Evolutionary conservation across 2,888 invertebrate genomes (phyloP).

Genomic region (Halocaridina rubra): DNA sequence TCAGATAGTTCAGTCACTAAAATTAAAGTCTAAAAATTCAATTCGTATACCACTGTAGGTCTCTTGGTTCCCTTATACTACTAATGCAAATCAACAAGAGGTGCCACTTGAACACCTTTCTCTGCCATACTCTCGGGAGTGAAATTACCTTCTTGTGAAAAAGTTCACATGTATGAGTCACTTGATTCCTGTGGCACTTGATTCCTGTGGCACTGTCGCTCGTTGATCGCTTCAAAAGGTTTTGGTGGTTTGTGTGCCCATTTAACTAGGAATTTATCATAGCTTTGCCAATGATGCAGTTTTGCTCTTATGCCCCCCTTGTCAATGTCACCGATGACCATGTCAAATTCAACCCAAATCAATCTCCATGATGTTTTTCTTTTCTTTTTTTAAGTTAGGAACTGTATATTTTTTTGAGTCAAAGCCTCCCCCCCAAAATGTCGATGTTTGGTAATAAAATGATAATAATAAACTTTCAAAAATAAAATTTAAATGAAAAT

Average conservation of each 20-base stretch:
- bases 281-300: slow-evolving; percentile 11
- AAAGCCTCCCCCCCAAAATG: slow-evolving; percentile 25
- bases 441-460: slow-evolving; percentile 26
- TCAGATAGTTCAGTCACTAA: too few relatives aligned
- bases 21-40: too few relatives aligned
- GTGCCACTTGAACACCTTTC: too few relatives aligned
- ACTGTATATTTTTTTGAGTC: slow-evolving; percentile 32
- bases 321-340: slow-evolving; percentile 7
- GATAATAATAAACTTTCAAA: background rate
- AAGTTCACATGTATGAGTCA: too few relatives aligned
- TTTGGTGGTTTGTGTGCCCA: background rate
- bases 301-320: background rate
- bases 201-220: background rate
- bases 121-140: too few relatives aligned
- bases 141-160: too few relatives aligned
- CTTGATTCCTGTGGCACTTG: background rate
- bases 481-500: background rate
- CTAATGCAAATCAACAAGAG: too few relatives aligned
- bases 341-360: slow-evolving; percentile 16
- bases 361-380: background rate
- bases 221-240: background rate
- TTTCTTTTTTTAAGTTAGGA: slow-evolving; percentile 12
- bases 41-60: too few relatives aligned
- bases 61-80: too few relatives aligned
- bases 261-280: background rate